Conservation (phyloP, 2,113 vertebrate species). For the Brachirus orientalis region DNA sequence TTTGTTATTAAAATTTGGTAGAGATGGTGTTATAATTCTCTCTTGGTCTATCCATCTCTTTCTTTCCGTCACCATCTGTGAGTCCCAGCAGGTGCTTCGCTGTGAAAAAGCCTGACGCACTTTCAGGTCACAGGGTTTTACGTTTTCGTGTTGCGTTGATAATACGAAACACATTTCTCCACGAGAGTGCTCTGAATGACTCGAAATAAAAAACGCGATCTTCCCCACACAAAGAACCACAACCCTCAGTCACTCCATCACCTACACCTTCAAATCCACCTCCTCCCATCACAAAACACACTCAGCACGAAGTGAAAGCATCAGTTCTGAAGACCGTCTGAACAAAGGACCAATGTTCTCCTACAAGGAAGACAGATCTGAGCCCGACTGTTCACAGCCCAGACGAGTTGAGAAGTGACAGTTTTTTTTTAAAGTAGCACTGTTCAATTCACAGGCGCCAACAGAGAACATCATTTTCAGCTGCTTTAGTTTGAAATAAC, state of each 20-base stretch:
- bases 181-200: conserved; percentile 37
- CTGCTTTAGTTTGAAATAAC: too few relatives aligned
- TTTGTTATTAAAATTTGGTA: conserved; percentile 65
- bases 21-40: conserved; percentile 63
- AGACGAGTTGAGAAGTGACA: conserved; percentile 16
- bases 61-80: conserved; percentile 60
- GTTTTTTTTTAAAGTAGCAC: background rate
- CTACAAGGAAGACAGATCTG: conserved; percentile 37
- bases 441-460: conserved; percentile 9
- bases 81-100: conserved; percentile 62
- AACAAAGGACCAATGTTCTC: conserved; percentile 70
- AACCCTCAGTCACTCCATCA: conserved; percentile 32
- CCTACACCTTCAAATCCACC: conserved; percentile 41
- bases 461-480: too few relatives aligned
- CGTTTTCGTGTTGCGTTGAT: conserved; percentile 47
- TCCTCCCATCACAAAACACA: conserved; percentile 10
- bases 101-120: conserved; percentile 34
- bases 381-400: conserved; percentile 42
- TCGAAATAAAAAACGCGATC: conserved; percentile 49
- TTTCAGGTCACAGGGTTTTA: conserved; percentile 56
- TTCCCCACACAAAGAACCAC: conserved; percentile 3
- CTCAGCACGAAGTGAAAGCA: conserved; percentile 44
- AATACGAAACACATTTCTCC: conserved; percentile 74
- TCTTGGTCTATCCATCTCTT: conserved; percentile 51
- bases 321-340: conserved; percentile 42